phyloP scores from a whole-genome alignment of 1,140 invertebrate genomes.

The Neodiprion lecontei region DNA sequence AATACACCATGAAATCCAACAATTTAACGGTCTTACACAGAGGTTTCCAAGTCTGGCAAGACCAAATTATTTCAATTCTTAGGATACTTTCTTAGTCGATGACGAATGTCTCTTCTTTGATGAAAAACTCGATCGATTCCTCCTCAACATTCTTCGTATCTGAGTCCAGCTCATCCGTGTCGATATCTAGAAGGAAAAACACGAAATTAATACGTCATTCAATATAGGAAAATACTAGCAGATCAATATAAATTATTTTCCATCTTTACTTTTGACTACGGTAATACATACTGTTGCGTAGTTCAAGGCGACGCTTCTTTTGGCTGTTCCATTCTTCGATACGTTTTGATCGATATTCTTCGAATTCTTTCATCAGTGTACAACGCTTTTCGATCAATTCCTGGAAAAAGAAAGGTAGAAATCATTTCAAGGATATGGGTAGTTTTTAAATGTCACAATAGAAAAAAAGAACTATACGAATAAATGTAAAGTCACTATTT shows the following conservation, averaged over 20 bases:
- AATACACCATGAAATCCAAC: not conserved
- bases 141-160: conserved; percentile 90
- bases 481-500: not conserved
- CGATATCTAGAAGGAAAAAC: conserved; percentile 75
- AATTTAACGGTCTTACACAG: conserved; percentile 28
- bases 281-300: conserved; percentile 81
- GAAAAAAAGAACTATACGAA: conserved; percentile 25
- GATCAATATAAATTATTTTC: conserved; percentile 20
- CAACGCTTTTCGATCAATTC: conserved; percentile 95
- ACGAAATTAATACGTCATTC: conserved; percentile 29
- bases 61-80: conserved; percentile 19
- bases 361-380: conserved; percentile 87
- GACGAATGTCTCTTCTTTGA: conserved; percentile 91
- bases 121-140: conserved; percentile 96
- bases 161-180: conserved; percentile 89
- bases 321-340: conserved; percentile 77
- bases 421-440: not conserved
- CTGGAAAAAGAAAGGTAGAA: conserved; percentile 45
- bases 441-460: too few species aligned
- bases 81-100: conserved; percentile 66
- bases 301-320: conserved; percentile 80
- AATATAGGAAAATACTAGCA: conserved; percentile 18
- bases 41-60: conserved; percentile 41
- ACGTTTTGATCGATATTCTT: conserved; percentile 79
- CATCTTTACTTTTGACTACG: not conserved